Base-by-base conservation (phyloP, 2,797 vertebrate genomes). In the Gambelia wislizenii region DNA sequence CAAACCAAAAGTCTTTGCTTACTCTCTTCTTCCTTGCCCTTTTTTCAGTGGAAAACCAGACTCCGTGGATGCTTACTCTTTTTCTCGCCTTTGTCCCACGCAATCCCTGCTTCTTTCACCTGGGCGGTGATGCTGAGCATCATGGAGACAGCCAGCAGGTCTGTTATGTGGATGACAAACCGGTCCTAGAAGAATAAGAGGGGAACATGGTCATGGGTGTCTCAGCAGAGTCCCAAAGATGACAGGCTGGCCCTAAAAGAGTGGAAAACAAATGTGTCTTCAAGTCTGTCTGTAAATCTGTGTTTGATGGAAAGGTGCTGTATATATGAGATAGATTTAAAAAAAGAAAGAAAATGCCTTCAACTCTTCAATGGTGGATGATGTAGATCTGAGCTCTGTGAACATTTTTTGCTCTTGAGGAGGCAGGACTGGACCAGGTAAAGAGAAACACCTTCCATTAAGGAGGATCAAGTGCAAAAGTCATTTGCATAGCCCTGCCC, bases 71-170 rank as follows among this genome's bases (percentile, higher is more conserved):
- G 76, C 98, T 97, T 96, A 99, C 99, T 99, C 94, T 99, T 99
- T 92, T 99, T 99, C 94, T 99, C 99, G 91, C 99, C 99, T 97
- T 99, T 99, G 97, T 99, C 99, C 98, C 99, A 99, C 0, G 98
- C 99, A 30, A 99, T 92, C 81, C 99, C 99, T 0, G 99, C 98
- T 94, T 99, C 99, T 95, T 99, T 99, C 94, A 99, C 99, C 95
- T 99, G 99, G 59, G 98, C 99, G 0, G 99, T 99, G 94, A 99
- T 99, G 88, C 99, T 98, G 93, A 99, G 94, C 99, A 99, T 99
- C 99, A 99, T 99, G 91, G 99, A 99, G 87, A 99, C 98, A 0
- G 99, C 99, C 52, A 99, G 96, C 77, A 99, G 97, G 91, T 99
- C 99, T 0, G 99, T 99, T 93, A 99, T 98, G 92, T 99, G 99